Evolutionary conservation across 1,140 invertebrate genomes (phyloP).

Genomic region (Nephila pilipes): DNA sequence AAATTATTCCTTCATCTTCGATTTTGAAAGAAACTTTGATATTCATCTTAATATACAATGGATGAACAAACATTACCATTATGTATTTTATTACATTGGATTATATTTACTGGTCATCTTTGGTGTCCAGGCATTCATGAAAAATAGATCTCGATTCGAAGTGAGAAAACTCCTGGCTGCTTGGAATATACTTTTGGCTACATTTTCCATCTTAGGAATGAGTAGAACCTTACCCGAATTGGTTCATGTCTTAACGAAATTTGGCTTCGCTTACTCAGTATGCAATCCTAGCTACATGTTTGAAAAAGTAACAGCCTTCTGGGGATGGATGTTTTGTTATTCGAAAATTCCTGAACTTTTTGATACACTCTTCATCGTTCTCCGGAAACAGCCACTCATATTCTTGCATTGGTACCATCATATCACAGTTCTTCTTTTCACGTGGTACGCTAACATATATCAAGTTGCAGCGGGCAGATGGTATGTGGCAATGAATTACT

Average conservation of each 20-base stretch:
- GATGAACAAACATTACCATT: constrained; percentile 98
- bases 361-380: constrained; percentile 97
- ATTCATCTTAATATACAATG: constrained; percentile 92
- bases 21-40: too few species aligned
- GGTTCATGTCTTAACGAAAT: constrained; percentile 90
- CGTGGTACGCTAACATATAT: constrained; percentile 98
- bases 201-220: constrained; percentile 96
- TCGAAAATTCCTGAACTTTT: constrained; percentile 96
- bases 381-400: constrained; percentile 98
- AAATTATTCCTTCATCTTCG: constrained; percentile 96
- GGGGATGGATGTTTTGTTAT: constrained; percentile 97
- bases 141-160: constrained; percentile 92
- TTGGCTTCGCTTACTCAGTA: constrained; percentile 96
- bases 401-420: constrained; percentile 97
- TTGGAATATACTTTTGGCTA: constrained; percentile 95
- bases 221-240: constrained; percentile 93
- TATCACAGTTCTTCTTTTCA: too few species aligned
- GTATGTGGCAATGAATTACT: constrained; percentile 99
- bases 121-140: constrained; percentile 94
- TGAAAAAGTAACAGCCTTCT: constrained; percentile 94
- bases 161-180: constrained; percentile 90
- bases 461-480: constrained; percentile 97
- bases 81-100: constrained; percentile 93
- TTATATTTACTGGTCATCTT: constrained; percentile 97
- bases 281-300: constrained; percentile 95